Evolutionary conservation across 2,113 vertebrate species (phyloP), one percentile per base, ranked within the genome.

Genomic region (Chionis minor): DNA sequence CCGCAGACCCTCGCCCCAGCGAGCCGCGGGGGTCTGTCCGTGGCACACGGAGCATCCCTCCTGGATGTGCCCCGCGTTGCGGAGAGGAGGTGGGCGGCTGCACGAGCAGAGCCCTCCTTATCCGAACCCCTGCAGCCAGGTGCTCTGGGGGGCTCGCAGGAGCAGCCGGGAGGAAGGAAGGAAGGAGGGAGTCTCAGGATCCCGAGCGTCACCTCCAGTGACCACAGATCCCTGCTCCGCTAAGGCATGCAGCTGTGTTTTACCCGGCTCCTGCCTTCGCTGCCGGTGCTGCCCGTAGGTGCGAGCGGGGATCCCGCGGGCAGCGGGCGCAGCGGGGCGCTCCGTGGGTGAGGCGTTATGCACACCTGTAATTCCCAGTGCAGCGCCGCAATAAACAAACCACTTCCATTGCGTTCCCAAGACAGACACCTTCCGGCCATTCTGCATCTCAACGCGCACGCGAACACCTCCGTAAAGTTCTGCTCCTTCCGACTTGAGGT

Each of bases 201-300:
- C 16, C 45, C 1, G 27, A n/a, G 61, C 26, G 9, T 5, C 35
- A 4, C n/a, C 61, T 3, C 55, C 1, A 9, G 15, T 4, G 49
- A 11, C 9, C 47, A 7, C 19, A 10, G 40, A 4, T 2, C 26
- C 13, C 51, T 16, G 44, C 5, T 10, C 51, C 12, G 44, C 6
- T 26, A 0, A 17, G 56, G 55, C 35, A 51, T 17, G 38, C 38
- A 9, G 38, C 38, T 26, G 42, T 6, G 6, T 24, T 55, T 22
- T 5, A 0, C 19, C 49, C 3, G 35, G 44, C 65, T 70, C 38
- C 51, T 10, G 49, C 49, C 49, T 51, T 51, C 23, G 24, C 49
- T 24, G 42, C 9, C 24, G 4, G 6, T 6, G 3, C 6, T 3
- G 16, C 35, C 3, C 2, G 33, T 1, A 0, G 0, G 20, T 0